Evolutionary conservation across 1,140 invertebrate species (phyloP).

Genomic region (Nixonia krombeini): DNA sequence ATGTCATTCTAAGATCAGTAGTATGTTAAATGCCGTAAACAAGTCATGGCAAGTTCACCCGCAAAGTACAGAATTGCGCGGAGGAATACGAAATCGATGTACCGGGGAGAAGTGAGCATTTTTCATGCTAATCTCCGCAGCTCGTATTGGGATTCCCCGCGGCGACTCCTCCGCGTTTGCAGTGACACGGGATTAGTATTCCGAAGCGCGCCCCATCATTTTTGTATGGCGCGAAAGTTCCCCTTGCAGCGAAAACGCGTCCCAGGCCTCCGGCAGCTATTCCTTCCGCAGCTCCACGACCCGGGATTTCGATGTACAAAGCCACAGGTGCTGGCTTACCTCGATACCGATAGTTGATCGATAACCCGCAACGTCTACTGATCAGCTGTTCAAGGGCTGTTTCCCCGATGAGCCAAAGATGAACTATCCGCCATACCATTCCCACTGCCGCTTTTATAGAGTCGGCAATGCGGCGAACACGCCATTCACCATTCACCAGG

Average conservation of each 20-base stretch:
- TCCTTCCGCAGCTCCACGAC: too few species aligned
- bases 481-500: constrained; percentile 7
- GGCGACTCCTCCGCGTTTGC: background rate
- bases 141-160: constrained; percentile 1
- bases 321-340: constrained; percentile 46
- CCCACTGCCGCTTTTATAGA: constrained; percentile 36
- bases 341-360: constrained; percentile 38
- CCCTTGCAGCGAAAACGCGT: too few species aligned
- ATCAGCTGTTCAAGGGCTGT: too few species aligned
- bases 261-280: too few species aligned
- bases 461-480: constrained; percentile 14
- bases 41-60: too few species aligned
- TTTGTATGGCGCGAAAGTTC: constrained; percentile 13
- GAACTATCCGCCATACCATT: constrained; percentile 23
- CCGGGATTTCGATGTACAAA: constrained; percentile 27
- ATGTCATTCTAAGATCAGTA: too few species aligned
- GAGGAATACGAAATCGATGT: too few species aligned
- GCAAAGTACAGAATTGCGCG: too few species aligned
- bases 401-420: constrained; percentile 14
- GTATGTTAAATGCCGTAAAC: too few species aligned
- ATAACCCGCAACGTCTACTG: constrained; percentile 29
- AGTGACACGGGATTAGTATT: constrained; percentile 32
- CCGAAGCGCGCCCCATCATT: constrained; percentile 4
- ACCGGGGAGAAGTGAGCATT: too few species aligned
- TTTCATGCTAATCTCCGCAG: constrained; percentile 35